phyloP scores from a whole-genome alignment of 2,888 invertebrate genomes.

The Rhogogaster chlorosoma region DNA sequence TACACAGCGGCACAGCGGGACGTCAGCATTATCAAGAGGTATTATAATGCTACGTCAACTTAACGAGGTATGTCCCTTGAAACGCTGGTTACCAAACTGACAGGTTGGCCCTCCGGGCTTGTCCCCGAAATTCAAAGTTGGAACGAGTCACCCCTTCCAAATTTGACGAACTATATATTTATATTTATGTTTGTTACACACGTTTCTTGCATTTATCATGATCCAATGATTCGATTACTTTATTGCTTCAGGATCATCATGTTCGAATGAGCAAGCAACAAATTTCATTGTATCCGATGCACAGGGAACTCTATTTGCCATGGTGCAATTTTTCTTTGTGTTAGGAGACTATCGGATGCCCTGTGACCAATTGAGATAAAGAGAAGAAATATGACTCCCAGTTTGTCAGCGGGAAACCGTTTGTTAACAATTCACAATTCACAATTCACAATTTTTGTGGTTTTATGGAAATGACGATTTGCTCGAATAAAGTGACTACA shows the following conservation, averaged over 20 bases:
- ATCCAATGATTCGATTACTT: background rate
- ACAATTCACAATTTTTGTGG: too few species aligned
- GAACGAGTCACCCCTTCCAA: conserved; percentile 15
- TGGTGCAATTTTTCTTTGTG: background rate
- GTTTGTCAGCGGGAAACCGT: background rate
- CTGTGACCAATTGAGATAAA: background rate
- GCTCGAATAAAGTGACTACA: background rate
- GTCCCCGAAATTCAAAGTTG: conserved; percentile 16
- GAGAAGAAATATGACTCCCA: background rate
- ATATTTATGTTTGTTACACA: background rate
- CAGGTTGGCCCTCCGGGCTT: conserved; percentile 45
- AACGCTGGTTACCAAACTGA: conserved; percentile 59
- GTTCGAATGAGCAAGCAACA: background rate
- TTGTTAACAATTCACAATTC: background rate
- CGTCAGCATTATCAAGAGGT: conserved; percentile 63
- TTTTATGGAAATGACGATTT: background rate
- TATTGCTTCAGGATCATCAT: background rate
- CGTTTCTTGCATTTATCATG: background rate
- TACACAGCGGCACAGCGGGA: conserved; percentile 37
- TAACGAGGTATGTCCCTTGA: conserved; percentile 70
- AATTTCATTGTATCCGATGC: background rate
- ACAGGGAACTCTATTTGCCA: background rate
- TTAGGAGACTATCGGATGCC: background rate
- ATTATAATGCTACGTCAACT: conserved; percentile 72
- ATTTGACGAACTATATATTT: background rate